Base-by-base conservation (phyloP, 2,797 vertebrate genomes). In the Numenius phaeopus region DNA sequence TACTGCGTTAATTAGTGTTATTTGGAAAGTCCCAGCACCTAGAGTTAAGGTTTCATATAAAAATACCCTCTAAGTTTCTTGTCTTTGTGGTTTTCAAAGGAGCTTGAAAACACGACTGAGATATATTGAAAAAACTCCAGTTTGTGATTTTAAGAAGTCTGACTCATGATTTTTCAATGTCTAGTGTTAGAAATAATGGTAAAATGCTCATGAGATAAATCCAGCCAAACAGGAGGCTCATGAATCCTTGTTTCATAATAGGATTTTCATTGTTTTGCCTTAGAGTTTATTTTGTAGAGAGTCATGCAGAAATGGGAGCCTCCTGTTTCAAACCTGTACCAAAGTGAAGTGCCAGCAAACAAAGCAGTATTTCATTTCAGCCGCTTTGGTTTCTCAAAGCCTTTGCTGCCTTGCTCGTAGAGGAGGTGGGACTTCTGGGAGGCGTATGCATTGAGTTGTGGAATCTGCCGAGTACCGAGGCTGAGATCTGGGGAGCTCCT, bases 21-120 rank as follows among this genome's bases (percentile, higher is more conserved):
- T 78, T 94, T 87, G 90, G 82, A 95, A 95, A 96, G 90, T 87
- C 97, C 94, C 94, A 62, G 72, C 73, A 73, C 44, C 61, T 59
- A 27, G 27, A 79, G 47, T 88, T 79, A 39, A 90, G 66, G 14
- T 92, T 87, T 85, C 34, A 24, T 46, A 34, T 54, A 27, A 58
- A 73, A 87, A 81, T 40, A 2, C 0, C 24, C 14, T 1, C 9
- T 24, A 52, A 44, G 40, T 58, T 94, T 94, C 49, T 91, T 85
- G 65, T 65, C 57, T 92, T 69, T 69, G 78, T 72, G 79, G 55
- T 91, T 96, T 84, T 67, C 4, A 5, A 40, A 59, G n/a, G 62
- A 95, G 32, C 32, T 75, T 84, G 52, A 59, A 92, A 92, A 77
- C 64, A 76, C 1, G 5, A 37, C 47, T 39, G 75, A 83, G 72